Percentiles rank a stretch among this genome's conserved stretches.
Evolutionary conservation across 2,113 vertebrate species (phyloP).

Genomic region (Antechinus stuartii): DNA sequence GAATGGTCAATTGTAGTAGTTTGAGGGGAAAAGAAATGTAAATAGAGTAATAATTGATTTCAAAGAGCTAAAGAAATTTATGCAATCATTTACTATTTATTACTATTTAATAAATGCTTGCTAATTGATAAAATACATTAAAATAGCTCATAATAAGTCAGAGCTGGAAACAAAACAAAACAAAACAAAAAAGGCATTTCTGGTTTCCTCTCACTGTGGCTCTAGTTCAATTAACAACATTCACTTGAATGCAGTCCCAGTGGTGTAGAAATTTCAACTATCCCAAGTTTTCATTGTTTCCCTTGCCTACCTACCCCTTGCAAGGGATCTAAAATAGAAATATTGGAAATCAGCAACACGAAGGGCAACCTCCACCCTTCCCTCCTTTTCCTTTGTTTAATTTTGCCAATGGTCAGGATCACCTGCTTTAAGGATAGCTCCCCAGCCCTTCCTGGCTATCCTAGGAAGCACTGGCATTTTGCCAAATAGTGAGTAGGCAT

Average conservation of each 20-base stretch:
- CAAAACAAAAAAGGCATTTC: not conserved
- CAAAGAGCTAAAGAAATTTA: constrained; percentile 29
- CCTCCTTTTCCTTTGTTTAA: not conserved
- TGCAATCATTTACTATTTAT: not conserved
- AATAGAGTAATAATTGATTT: constrained; percentile 53
- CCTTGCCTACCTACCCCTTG: not conserved
- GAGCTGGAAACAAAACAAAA: too few species aligned
- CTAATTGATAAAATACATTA: not conserved
- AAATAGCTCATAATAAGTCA: not conserved
- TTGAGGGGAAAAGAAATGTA: constrained; percentile 42
- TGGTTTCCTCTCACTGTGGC: not conserved
- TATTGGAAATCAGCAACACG: not conserved
- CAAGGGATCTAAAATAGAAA: not conserved
- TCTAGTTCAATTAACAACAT: not conserved
- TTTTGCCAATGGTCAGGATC: not conserved
- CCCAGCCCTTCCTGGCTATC: not conserved
- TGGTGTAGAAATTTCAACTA: not conserved
- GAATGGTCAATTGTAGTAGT: constrained; percentile 5
- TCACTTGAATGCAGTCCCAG: not conserved
- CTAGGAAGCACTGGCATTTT: not conserved
- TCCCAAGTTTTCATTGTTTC: not conserved
- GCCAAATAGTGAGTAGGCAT: not conserved
- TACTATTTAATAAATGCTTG: not conserved
- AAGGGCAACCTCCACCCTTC: not conserved
- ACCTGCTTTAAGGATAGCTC: not conserved